Base-by-base conservation (phyloP, 2,797 vertebrate genomes). In the Pitangus sulphuratus region DNA sequence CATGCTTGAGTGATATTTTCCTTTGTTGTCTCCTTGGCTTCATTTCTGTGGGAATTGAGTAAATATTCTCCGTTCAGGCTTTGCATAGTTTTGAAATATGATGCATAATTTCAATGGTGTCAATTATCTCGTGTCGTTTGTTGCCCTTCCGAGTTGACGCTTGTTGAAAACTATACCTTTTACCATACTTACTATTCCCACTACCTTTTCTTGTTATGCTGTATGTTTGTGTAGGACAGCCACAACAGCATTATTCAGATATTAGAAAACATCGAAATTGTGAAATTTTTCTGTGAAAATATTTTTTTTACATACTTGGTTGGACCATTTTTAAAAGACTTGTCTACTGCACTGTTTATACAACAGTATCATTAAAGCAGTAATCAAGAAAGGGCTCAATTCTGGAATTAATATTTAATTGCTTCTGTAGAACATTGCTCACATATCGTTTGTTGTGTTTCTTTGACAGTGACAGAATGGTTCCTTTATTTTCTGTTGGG, bases 351-450 rank as follows among this genome's bases (percentile, higher is more conserved):
- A 57, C 54, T 89, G 62, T 85, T 93, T 85, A 90, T 84, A 35
- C 68, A 89, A 62, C 21, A 45, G 45, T 85, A 24, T 91, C 90
- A 94, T 86, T 96, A 92, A 95, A 92, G 69, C 89, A 88, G 76
- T 95, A 89, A 94, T 95, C 93, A 95, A 97, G 96, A 93, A 92
- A 89, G 44, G 77, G 78, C 80, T 95, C 87, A 95, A 90, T 69
- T 93, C 82, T 77, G 48, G 51, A 69, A 95, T 97, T 81, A 97
- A 96, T 95, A 89, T 94, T 96, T 95, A 95, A 97, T 94, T 95
- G 50, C 33, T 87, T 84, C 82, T 86, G 61, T 84, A 93, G 93
- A 92, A 77, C 60, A 54, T 81, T 82, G 60, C 80, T 96, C 82
- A 79, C 0, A 0, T 95, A 66, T 94, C 89, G 33, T 75, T 91